Percentiles rank a stretch among this genome's conserved stretches.
Evolutionary conservation across 2,113 vertebrate species (phyloP).

Genomic region (Takifugu bimaculatus): DNA sequence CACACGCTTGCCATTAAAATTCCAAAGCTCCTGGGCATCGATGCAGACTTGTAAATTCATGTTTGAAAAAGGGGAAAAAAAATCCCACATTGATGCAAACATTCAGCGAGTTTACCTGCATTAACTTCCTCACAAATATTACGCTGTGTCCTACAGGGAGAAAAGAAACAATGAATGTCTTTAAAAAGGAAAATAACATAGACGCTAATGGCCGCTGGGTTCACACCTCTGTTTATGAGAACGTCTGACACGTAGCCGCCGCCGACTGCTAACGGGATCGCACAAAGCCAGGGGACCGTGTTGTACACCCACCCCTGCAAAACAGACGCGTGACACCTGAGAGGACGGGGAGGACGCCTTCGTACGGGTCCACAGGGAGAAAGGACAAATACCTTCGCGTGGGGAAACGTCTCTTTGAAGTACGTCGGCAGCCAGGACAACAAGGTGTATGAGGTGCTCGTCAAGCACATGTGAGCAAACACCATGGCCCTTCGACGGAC

Average conservation of each 20-base stretch:
- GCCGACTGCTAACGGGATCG: conserved; percentile 76
- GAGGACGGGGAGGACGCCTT: background rate
- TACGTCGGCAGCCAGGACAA: conserved; percentile 91
- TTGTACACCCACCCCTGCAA: conserved; percentile 89
- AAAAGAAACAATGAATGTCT: background rate
- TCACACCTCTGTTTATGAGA: conserved; percentile 80
- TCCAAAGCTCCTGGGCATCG: too few relatives aligned
- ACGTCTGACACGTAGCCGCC: conserved; percentile 83
- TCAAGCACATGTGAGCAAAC: conserved; percentile 77
- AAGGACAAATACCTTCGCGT: conserved; percentile 72
- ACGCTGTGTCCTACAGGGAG: conserved; percentile 74
- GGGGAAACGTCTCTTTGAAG: conserved; percentile 84
- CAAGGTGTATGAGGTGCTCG: conserved; percentile 79
- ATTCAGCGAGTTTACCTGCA: conserved; percentile 79
- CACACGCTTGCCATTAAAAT: background rate
- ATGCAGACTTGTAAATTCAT: conserved; percentile 9
- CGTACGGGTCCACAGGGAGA: background rate
- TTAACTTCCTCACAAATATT: conserved; percentile 80
- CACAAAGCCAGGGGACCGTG: conserved; percentile 85
- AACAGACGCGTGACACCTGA: background rate
- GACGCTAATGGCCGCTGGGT: background rate
- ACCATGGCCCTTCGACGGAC: conserved; percentile 79
- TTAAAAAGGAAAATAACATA: too few relatives aligned
- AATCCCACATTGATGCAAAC: background rate
- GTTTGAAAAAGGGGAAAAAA: conserved; percentile 13